Evolutionary conservation across 2,888 invertebrate species (phyloP), one percentile per base, ranked within the genome.

Genomic region (Calliopum simillimum): DNA sequence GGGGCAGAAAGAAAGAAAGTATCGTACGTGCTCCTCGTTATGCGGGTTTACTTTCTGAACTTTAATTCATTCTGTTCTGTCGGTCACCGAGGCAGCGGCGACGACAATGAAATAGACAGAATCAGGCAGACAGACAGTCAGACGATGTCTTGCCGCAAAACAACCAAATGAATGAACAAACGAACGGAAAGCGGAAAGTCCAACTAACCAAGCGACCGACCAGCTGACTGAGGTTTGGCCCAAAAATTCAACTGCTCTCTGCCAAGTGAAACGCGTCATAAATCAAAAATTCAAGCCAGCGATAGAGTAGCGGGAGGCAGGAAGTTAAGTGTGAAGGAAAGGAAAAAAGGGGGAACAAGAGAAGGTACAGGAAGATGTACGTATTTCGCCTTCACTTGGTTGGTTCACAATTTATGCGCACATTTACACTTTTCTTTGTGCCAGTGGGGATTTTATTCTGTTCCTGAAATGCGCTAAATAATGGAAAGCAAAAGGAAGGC

Each of bases 261-360:
- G 66, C 56, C 66, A 66, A 66, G 56, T 55, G 66, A 66, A 41
- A 43, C 56, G 55, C 41, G 56, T 23, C 41, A 66, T 66, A 66
- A 66, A 66, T 66, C 56, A 66, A 66, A 55, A 66, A 55, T 44
- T 66, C 46, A 44, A 56, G 14, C 63, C 23, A 19, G 13, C 25
- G 56, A 16, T 19, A 12, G 19, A 16, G 51, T 21, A 51, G 51
- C 51, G 11, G 51, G 11, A 51, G n/a, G 19, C 4, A 21, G 21
- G 11, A 51, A 16, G 21, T 51, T 11, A 51, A 56, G 11, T 14
- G 23, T 23, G 56, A 56, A 56, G n/a, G n/a, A n/a, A n/a, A n/a
- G n/a, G n/a, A n/a, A n/a, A 2, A n/a, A 58, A 11, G 41, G 16
- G n/a, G 56, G 1, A 33, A 33, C 33, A 11, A 19, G 49, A 16